These are phyloP conservation scores for Girardinus metallicus DNA, from an alignment of 2,797 vertebrate species.

Conservation along the genomic window DNA sequence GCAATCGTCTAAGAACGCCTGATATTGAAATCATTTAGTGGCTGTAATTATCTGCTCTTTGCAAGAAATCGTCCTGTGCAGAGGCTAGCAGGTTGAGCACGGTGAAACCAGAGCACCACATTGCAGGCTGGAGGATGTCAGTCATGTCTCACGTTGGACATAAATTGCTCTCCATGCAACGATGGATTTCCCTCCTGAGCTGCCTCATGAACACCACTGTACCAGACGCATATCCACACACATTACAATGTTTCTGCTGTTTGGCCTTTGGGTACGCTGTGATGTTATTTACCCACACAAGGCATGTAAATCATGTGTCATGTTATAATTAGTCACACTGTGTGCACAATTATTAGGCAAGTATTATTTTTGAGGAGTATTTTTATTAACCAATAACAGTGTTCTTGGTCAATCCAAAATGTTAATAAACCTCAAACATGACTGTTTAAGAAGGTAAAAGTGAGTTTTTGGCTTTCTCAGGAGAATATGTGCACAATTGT, in stretches of 20 bases:
- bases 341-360: no score
- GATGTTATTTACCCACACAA: slow-evolving; percentile 49
- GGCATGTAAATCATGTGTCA: not conserved
- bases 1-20: slow-evolving; percentile 12
- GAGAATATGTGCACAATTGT: no score
- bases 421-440: no score
- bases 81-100: slow-evolving; percentile 23
- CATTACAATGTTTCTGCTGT: slow-evolving; percentile 80
- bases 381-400: no score
- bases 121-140: slow-evolving; percentile 54
- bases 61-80: slow-evolving; percentile 21
- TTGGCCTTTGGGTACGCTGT: slow-evolving; percentile 60
- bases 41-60: slow-evolving; percentile 10
- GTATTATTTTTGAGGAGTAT: no score
- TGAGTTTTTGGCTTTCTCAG: no score
- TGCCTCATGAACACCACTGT: slow-evolving; percentile 72
- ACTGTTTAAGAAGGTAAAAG: no score
- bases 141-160: slow-evolving; percentile 63
- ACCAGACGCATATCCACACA: slow-evolving; percentile 31
- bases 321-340: not conserved
- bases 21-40: slow-evolving; percentile 39
- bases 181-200: slow-evolving; percentile 76
- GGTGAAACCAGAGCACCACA: slow-evolving; percentile 45
- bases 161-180: slow-evolving; percentile 64
- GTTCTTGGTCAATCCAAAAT: no score